phyloP scores from a whole-genome alignment of 2,797 vertebrate species.

The Argentina silus region DNA sequence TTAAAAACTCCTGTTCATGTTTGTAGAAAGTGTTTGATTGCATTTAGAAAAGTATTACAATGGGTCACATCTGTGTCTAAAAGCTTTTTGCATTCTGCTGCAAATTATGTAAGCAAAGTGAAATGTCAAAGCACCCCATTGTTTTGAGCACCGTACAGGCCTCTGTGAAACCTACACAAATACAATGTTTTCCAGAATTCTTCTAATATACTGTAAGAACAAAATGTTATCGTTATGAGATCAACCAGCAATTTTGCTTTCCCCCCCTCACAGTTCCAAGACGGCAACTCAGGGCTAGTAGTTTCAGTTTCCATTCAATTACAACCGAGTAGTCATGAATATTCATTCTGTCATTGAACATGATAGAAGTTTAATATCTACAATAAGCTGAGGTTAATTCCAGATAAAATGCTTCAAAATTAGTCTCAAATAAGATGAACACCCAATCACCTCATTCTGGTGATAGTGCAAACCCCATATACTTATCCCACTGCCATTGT shows the following conservation, averaged over 20 bases:
- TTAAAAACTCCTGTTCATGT: slow-evolving; percentile 82
- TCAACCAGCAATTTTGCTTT: slow-evolving; percentile 63
- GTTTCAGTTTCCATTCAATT: slow-evolving; percentile 67
- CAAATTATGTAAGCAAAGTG: slow-evolving; percentile 84
- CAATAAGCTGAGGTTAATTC: slow-evolving; percentile 75
- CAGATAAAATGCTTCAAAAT: slow-evolving; percentile 61
- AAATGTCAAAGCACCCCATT: slow-evolving; percentile 79
- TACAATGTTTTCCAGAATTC: slow-evolving; percentile 74
- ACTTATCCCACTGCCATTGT: slow-evolving; percentile 53
- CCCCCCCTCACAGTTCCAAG: slow-evolving; percentile 63
- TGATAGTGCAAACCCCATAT: slow-evolving; percentile 54
- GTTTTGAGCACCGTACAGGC: slow-evolving; percentile 76
- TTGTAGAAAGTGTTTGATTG: slow-evolving; percentile 86
- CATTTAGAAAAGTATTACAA: slow-evolving; percentile 86
- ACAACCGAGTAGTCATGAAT: slow-evolving; percentile 64
- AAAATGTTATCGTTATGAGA: slow-evolving; percentile 74
- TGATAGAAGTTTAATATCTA: slow-evolving; percentile 67
- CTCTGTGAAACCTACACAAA: slow-evolving; percentile 78
- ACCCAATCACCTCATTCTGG: slow-evolving; percentile 55
- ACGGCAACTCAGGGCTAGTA: slow-evolving; percentile 63
- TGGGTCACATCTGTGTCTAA: slow-evolving; percentile 86
- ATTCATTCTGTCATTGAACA: slow-evolving; percentile 62
- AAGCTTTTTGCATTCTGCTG: slow-evolving; percentile 85
- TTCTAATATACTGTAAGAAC: slow-evolving; percentile 77
- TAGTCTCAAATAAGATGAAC: slow-evolving; percentile 68